phyloP scores from a whole-genome alignment of 2,888 invertebrate species.

The Phytoseiulus persimilis region DNA sequence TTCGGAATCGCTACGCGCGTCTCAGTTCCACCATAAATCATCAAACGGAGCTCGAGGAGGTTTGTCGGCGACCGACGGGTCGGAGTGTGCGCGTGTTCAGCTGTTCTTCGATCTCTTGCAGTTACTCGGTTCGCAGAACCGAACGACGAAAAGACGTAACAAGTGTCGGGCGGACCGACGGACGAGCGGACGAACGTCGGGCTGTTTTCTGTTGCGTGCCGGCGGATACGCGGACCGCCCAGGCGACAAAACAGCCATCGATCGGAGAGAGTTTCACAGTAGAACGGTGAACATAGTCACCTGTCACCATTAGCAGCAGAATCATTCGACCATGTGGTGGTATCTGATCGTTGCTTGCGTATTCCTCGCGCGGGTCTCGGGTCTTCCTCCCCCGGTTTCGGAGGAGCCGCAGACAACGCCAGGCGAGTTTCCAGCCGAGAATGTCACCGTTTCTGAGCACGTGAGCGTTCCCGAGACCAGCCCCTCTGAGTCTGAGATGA shows the following conservation, averaged over 20 bases:
- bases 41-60: no score
- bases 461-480: neutral
- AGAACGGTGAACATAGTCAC: neutral
- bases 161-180: neutral
- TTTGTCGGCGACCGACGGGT: neutral
- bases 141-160: neutral
- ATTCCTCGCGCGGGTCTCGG: neutral
- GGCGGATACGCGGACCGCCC: neutral
- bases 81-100: neutral
- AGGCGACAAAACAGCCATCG: neutral
- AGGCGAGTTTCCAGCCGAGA: neutral
- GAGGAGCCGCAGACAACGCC: neutral
- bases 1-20: no score
- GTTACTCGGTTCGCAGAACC: neutral
- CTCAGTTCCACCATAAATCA: no score
- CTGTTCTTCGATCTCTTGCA: neutral
- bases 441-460: neutral
- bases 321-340: neutral
- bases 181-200: neutral
- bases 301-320: neutral
- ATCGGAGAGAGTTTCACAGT: neutral
- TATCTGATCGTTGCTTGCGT: neutral
- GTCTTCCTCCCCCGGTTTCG: neutral
- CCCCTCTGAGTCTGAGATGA: neutral
- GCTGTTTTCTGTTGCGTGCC: neutral